Evolutionary conservation across 2,888 invertebrate genomes (phyloP).

Genomic region (Drosophila paranaensis): DNA sequence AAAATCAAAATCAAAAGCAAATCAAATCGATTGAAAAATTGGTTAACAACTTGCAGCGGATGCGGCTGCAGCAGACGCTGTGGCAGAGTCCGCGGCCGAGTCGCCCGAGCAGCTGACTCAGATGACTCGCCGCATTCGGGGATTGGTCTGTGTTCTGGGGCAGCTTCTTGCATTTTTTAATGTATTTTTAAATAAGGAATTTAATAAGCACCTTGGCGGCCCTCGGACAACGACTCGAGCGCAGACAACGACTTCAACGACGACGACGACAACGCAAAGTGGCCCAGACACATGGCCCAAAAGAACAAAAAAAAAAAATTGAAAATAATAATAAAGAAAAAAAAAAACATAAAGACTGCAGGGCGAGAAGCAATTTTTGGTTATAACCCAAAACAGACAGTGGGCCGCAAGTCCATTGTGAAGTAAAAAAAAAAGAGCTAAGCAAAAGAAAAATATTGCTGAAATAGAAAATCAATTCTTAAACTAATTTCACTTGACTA

Average conservation of each 20-base stretch:
- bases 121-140: conserved; percentile 46
- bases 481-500: no score
- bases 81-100: conserved; percentile 33
- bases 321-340: conserved; percentile 12
- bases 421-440: not conserved
- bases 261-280: conserved; percentile 75
- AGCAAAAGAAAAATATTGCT: not conserved
- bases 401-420: conserved; percentile 32
- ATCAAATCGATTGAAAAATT: conserved; percentile 67
- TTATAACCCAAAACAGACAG: conserved; percentile 48
- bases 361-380: conserved; percentile 73
- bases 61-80: conserved; percentile 37
- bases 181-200: conserved; percentile 81
- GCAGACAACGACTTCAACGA: conserved; percentile 30
- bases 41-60: conserved; percentile 65
- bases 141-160: conserved; percentile 55
- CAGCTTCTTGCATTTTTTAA: conserved; percentile 81
- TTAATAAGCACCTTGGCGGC: conserved; percentile 79
- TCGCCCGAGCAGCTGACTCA: conserved; percentile 38
- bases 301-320: conserved; percentile 23
- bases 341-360: conserved; percentile 52
- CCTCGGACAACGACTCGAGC: conserved; percentile 67
- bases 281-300: conserved; percentile 76
- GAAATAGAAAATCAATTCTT: not conserved
- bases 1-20: conserved; percentile 66